Evolutionary conservation across 2,888 invertebrate species (phyloP), one percentile per base, ranked within the genome.

Genomic region (Prosapia bicincta): DNA sequence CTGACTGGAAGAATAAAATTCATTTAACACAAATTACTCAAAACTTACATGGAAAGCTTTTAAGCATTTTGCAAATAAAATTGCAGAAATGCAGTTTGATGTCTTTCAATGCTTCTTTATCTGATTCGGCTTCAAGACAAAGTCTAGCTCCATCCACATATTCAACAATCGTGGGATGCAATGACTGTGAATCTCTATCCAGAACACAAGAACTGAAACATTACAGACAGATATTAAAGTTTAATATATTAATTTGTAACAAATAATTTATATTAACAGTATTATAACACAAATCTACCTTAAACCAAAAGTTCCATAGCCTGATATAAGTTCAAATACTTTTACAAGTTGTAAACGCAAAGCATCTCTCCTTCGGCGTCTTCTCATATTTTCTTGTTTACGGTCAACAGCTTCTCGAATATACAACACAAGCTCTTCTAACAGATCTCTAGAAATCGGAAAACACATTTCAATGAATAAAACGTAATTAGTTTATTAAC

Each of bases 351-450:
- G 96, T 66, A 99, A 88, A 66, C 99, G 88, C 71, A 99, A 86
- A 13, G 97, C 94, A 85, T 99, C 99, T 74, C 98, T 90, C 54
- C 98, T 89, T 74, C 97, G 88, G 65, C 98, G 88, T 65, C 99
- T 88, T 74, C 98, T 89, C 89, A 98, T 94, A 84, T 98, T 99
- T 84, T 99, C 99, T 85, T 98, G 98, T 84, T 98, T 99, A 69
- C 96, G 90, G 84, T 99, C 99, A 24, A 97, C 94, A 0, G 98
- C 97, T 85, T 99, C 99, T 23, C 98, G 91, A 76, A 99, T 91
- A 79, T 96, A 92, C 0, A 94, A 90, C 7, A 95, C 90, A 74
- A 99, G 85, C 86, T 99, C 99, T 82, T 99, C 99, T 91, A 99
- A 94, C 77, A 99, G 87, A 86, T 98, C 98, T 84, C 98, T 98